Evolutionary conservation across 2,113 vertebrate species (phyloP).

Genomic region (Urocynchramus pylzowi): DNA sequence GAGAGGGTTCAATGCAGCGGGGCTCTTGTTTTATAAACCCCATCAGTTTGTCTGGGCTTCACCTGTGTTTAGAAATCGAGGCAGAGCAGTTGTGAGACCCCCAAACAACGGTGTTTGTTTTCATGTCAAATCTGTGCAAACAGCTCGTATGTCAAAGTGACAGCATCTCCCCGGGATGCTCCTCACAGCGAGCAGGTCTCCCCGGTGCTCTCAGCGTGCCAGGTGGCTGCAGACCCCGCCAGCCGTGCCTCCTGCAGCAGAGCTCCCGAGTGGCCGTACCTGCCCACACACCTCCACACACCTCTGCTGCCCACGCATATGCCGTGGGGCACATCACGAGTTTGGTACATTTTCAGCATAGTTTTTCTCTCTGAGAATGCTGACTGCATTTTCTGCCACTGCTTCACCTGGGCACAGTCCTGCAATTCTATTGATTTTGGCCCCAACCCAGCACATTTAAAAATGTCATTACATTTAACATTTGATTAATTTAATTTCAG

Average conservation of each 20-base stretch:
- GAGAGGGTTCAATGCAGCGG: rapidly evolving
- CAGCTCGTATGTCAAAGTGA: neutral
- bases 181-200: neutral
- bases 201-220: rapidly evolving
- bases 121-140: neutral
- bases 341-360: neutral
- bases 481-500: conserved; percentile 4
- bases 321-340: rapidly evolving
- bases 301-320: neutral
- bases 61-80: neutral
- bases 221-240: rapidly evolving
- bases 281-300: neutral
- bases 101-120: neutral
- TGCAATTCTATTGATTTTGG: neutral
- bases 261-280: rapidly evolving
- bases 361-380: neutral
- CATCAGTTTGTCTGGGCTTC: neutral
- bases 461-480: neutral
- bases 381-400: neutral
- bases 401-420: neutral
- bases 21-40: neutral
- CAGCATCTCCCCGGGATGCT: neutral
- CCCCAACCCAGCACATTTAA: neutral
- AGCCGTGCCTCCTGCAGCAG: rapidly evolving
- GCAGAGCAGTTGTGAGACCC: neutral